These are phyloP conservation scores for Drosophila kambysellisi DNA, from an alignment of 2,888 invertebrate species.

Conservation along the genomic window DNA sequence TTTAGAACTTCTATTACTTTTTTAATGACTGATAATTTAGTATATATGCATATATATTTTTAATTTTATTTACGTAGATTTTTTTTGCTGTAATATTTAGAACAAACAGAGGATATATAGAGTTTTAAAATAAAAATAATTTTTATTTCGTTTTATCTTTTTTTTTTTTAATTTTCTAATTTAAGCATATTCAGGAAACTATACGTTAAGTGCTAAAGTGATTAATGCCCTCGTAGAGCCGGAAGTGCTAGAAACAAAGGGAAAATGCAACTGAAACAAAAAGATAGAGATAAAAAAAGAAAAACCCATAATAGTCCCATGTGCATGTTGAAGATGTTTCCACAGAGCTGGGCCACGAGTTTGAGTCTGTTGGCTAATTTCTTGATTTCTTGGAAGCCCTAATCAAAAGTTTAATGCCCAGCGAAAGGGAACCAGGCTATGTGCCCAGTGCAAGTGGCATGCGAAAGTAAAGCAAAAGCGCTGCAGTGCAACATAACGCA, in stretches of 20 bases:
- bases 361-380: conserved; percentile 65
- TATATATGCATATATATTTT: background rate
- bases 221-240: conserved; percentile 22
- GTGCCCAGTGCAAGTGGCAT: conserved; percentile 37
- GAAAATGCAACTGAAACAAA: conserved; percentile 14
- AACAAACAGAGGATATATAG: no score
- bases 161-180: background rate
- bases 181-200: background rate
- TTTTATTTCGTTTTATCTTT: background rate
- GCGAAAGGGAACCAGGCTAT: conserved; percentile 17
- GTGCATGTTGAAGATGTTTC: conserved; percentile 30
- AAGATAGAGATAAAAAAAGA: conserved; percentile 5
- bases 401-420: conserved; percentile 72
- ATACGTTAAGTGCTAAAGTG: conserved; percentile 49
- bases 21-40: background rate
- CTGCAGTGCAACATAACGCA: conserved; percentile 27
- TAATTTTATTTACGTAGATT: background rate
- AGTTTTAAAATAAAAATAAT: background rate
- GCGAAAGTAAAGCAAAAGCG: conserved; percentile 49
- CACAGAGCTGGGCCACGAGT: conserved; percentile 5
- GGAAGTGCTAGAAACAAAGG: conserved; percentile 46
- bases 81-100: background rate
- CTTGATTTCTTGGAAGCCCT: conserved; percentile 70
- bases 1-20: background rate
- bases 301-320: conserved; percentile 22